Conservation (phyloP, 1,140 invertebrate species). For the Lepidurus apus region DNA sequence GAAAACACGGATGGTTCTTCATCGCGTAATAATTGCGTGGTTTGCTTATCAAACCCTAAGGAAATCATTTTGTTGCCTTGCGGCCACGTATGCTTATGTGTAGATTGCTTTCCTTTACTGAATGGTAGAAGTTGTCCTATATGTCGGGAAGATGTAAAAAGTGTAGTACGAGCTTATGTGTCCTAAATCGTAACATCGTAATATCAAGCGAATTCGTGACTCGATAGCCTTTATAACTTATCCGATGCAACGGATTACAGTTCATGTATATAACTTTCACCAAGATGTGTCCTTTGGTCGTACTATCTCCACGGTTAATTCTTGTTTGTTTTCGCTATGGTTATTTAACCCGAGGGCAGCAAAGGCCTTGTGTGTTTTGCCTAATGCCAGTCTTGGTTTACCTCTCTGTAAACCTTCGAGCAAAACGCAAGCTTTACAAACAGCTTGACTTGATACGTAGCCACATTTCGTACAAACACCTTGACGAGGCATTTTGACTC, state of each 20-base stretch:
- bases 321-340: neutral
- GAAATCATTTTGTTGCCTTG: conserved; percentile 28
- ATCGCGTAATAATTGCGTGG: conserved; percentile 22
- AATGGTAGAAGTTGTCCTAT: neutral
- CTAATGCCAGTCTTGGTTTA: conserved; percentile 75
- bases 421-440: conserved; percentile 95
- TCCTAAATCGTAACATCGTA: neutral
- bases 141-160: neutral
- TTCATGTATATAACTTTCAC: neutral
- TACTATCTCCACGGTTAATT: neutral
- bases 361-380: conserved; percentile 73
- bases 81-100: conserved; percentile 28
- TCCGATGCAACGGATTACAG: neutral
- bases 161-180: neutral
- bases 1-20: neutral
- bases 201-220: neutral
- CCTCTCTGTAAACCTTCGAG: conserved; percentile 93
- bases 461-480: conserved; percentile 79
- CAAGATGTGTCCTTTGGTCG: neutral
- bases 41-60: conserved; percentile 18
- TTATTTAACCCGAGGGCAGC: conserved; percentile 35
- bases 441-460: conserved; percentile 89
- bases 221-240: neutral
- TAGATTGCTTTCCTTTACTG: conserved; percentile 1
- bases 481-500: conserved; percentile 71